phyloP scores from a whole-genome alignment of 2,797 vertebrate genomes.

The Prionace glauca region DNA sequence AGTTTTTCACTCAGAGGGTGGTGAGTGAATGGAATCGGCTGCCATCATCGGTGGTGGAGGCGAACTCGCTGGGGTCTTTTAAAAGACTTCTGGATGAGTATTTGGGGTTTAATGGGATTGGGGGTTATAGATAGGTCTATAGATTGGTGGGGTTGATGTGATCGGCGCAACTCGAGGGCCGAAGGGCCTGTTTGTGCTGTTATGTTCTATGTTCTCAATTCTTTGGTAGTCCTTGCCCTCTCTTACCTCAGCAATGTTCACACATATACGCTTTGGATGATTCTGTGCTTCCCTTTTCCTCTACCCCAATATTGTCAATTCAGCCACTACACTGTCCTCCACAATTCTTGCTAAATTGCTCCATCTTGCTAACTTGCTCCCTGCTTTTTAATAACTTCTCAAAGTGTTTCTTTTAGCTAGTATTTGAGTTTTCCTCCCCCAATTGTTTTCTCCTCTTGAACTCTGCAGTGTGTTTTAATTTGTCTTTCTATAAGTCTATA shows the following conservation, averaged over 20 bases:
- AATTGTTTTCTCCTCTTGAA: neutral
- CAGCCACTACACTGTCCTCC: neutral
- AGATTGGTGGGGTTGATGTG: no score
- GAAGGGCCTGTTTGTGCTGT: no score
- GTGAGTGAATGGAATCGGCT: no score
- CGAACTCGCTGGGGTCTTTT: no score
- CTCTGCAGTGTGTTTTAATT: neutral
- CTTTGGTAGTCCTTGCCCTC: neutral
- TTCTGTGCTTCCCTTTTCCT: neutral
- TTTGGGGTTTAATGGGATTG: no score
- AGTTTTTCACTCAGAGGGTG: no score
- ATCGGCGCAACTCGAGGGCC: no score
- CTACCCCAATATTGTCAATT: neutral
- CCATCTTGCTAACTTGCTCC: neutral
- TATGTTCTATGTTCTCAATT: no score
- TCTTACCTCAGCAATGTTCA: neutral
- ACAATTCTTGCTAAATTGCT: neutral
- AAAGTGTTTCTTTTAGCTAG: neutral
- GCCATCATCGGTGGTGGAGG: no score
- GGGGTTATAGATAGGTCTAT: no score
- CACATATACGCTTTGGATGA: neutral
- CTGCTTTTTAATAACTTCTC: neutral
- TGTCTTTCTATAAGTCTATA: neutral
- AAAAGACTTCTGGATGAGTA: no score
- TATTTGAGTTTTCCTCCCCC: neutral